Evolutionary conservation across 1,140 invertebrate species (phyloP).

Genomic region (Dufourea novaeangliae): DNA sequence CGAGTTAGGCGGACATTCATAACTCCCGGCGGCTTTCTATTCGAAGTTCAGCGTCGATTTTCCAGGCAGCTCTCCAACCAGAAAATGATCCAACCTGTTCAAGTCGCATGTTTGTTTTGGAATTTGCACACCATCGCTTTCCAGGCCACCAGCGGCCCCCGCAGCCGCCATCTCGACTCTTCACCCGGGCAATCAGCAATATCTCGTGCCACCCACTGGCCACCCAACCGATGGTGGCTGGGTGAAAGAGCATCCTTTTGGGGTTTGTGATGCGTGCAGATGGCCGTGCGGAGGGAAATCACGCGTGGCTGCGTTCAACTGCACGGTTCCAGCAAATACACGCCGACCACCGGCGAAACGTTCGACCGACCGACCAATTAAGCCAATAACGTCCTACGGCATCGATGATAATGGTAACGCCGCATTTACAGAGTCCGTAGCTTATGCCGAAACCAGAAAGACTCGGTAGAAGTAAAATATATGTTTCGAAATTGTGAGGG

Average conservation of each 20-base stretch:
- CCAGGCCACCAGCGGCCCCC: conserved; percentile 18
- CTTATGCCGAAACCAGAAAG: conserved; percentile 35
- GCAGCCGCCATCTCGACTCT: conserved; percentile 51
- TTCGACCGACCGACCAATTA: conserved; percentile 75
- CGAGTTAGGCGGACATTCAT: conserved; percentile 27
- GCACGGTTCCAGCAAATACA: conserved; percentile 72
- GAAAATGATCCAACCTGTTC: conserved; percentile 62
- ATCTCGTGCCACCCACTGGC: conserved; percentile 53
- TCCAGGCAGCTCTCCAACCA: conserved; percentile 60
- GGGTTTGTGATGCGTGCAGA: conserved; percentile 79
- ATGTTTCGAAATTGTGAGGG: neutral
- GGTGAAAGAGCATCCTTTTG: conserved; percentile 78
- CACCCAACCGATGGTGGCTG: conserved; percentile 45
- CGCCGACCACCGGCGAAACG: conserved; percentile 72
- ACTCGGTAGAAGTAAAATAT: neutral
- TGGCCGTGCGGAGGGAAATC: conserved; percentile 77
- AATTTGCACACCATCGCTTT: conserved; percentile 58
- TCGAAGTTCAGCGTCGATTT: conserved; percentile 51
- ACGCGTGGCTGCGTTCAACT: conserved; percentile 77
- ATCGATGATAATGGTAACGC: conserved; percentile 75
- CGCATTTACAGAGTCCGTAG: conserved; percentile 58
- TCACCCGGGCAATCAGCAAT: conserved; percentile 50
- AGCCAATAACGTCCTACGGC: conserved; percentile 71
- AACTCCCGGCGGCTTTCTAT: conserved; percentile 45
- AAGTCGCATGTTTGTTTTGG: conserved; percentile 68